Evolutionary conservation across 2,797 vertebrate genomes (phyloP), one percentile per base, ranked within the genome.

Genomic region (Alectoris magna): DNA sequence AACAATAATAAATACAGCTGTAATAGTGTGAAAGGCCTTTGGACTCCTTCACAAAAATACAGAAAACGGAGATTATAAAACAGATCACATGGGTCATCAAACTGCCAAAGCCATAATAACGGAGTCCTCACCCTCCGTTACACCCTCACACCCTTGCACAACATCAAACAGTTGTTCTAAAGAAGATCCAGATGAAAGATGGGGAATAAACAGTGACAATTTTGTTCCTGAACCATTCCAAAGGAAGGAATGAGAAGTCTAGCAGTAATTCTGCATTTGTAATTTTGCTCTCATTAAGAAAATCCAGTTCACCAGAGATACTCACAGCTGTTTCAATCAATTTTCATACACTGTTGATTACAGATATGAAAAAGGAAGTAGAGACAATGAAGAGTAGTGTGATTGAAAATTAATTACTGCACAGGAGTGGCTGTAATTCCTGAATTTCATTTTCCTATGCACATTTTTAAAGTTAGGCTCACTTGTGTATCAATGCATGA

Each of bases 291-390:
- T 66, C 26, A 41, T 74, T 46, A 22, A 76, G 64, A 44, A 21
- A 31, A 26, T 19, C 19, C 0, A 69, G 68, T 73, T 90, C 24
- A 43, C 22, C 10, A 38, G 27, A 77, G 19, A 72, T 69, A 75
- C 53, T 76, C 64, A 80, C 48, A 91, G n/a, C 19, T 81, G 11
- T 4, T 88, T 81, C 67, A 92, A 67, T 70, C 0, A 67, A 51
- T 80, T 93, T 87, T 89, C 63, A 89, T 81, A 21, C 59, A 41
- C 10, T 73, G 39, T 49, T 85, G 55, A 93, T 77, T 95, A 75
- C 11, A 72, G 19, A 53, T 58, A 78, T 0, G 13, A 69, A 73
- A 79, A 39, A 21, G 1, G 4, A 79, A 90, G 76, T 1, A 68
- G 34, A 58, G 9, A 68, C 39, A 86, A 43, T 24, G 14, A 85